These are phyloP conservation scores for Eupithecia centaureata DNA, from an alignment of 2,888 invertebrate genomes.

Conservation along the genomic window DNA sequence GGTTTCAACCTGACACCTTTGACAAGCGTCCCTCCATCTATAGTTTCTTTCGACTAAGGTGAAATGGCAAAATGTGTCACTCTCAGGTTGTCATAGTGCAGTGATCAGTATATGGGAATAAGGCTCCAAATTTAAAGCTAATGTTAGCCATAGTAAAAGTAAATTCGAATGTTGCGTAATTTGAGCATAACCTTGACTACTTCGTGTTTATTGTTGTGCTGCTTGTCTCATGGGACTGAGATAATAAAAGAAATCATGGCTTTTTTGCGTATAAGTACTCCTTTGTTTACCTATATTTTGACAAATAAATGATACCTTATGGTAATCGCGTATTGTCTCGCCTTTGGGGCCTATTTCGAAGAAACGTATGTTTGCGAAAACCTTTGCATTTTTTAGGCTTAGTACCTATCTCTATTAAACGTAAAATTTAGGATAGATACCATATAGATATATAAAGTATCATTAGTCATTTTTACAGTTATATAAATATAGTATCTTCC, in stretches of 20 bases:
- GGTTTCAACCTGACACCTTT: too few relatives aligned
- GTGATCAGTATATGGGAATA: too few relatives aligned
- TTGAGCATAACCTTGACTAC: conserved; percentile 10
- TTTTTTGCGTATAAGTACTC: background rate
- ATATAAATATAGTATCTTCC: too few relatives aligned
- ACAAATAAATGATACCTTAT: background rate
- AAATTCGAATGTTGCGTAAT: conserved; percentile 9
- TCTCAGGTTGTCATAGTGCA: too few relatives aligned
- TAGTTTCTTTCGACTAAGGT: too few relatives aligned
- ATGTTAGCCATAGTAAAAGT: conserved; percentile 6
- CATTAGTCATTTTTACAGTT: too few relatives aligned
- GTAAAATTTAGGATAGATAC: too few relatives aligned
- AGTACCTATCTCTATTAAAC: too few relatives aligned
- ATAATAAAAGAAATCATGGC: background rate
- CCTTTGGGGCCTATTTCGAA: background rate
- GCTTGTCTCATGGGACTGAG: background rate
- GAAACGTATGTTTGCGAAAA: background rate
- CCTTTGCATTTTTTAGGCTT: background rate
- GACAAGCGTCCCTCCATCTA: too few relatives aligned
- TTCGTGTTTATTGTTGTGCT: background rate
- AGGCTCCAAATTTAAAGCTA: conserved; percentile 8
- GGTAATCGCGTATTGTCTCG: background rate
- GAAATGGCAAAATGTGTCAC: too few relatives aligned
- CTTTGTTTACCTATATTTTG: background rate
- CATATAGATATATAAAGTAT: too few relatives aligned